Percentiles rank a stretch among this genome's conserved stretches.
phyloP scores from a whole-genome alignment of 2,113 vertebrate species.

The Hymenochirus boettgeri region DNA sequence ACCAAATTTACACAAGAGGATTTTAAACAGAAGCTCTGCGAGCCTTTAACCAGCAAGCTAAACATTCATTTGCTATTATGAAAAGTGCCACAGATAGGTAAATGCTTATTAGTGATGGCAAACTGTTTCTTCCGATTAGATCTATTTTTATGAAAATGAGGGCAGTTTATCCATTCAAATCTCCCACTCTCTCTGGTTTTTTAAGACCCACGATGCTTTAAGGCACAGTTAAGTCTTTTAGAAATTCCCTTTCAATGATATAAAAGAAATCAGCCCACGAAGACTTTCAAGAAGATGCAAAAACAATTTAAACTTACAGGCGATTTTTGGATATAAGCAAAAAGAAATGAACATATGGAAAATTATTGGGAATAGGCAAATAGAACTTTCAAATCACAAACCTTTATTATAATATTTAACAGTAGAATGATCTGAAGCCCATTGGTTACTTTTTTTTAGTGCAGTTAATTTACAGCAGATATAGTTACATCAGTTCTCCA shows the following conservation, averaged over 20 bases:
- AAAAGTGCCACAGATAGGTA: constrained; percentile 35
- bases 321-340: too few relatives aligned
- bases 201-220: constrained; percentile 12
- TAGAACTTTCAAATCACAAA: too few relatives aligned
- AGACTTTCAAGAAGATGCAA: too few relatives aligned
- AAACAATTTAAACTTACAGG: too few relatives aligned
- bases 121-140: constrained; percentile 16
- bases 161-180: constrained; percentile 17
- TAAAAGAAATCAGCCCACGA: too few relatives aligned
- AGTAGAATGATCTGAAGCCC: too few relatives aligned
- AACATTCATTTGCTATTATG: constrained; percentile 39
- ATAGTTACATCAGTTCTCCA: too few relatives aligned
- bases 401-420: too few relatives aligned
- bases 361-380: too few relatives aligned
- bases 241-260: constrained; percentile 10
- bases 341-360: too few relatives aligned
- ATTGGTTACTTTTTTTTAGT: too few relatives aligned
- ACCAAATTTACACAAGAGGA: constrained; percentile 50
- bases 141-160: constrained; percentile 37
- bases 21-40: constrained; percentile 40
- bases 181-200: background rate
- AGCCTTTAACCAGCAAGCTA: constrained; percentile 31
- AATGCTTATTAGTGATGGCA: constrained; percentile 24
- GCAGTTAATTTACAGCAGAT: too few relatives aligned
- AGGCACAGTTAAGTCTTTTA: constrained; percentile 30